Conservation (phyloP, 2,888 invertebrate species). For the Acronicta psi region DNA sequence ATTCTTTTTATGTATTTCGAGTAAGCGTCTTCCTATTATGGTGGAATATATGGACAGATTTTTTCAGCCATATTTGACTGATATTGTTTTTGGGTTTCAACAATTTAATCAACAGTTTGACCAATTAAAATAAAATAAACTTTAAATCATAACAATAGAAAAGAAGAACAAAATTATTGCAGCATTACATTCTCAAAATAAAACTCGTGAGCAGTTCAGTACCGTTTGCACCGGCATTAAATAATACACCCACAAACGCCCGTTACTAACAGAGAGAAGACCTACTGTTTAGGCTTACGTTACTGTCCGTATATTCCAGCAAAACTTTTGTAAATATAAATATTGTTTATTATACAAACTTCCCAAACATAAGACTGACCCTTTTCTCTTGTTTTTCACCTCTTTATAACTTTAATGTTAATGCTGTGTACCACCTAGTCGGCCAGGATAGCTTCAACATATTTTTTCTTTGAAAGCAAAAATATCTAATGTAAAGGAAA, state of each 20-base stretch:
- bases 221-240: conserved; percentile 13
- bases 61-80: conserved; percentile 47
- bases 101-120: background rate
- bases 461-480: conserved; percentile 79
- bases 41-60: conserved; percentile 56
- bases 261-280: conserved; percentile 28
- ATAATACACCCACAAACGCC: conserved; percentile 26
- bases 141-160: no score
- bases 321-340: conserved; percentile 82
- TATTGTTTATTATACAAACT: conserved; percentile 86
- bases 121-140: background rate
- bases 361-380: conserved; percentile 89
- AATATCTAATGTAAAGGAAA: conserved; percentile 81
- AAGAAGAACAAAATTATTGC: background rate
- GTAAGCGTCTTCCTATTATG: conserved; percentile 81
- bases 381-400: conserved; percentile 87
- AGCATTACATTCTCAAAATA: conserved; percentile 20
- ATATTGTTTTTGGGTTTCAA: conserved; percentile 10
- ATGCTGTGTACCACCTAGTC: conserved; percentile 82
- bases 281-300: conserved; percentile 28
- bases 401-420: conserved; percentile 76
- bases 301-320: conserved; percentile 55
- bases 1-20: conserved; percentile 79
- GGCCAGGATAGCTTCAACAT: conserved; percentile 80
- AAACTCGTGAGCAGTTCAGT: conserved; percentile 15